These are phyloP conservation scores for Drosophila albomicans DNA, from an alignment of 1,140 invertebrate species.

Conservation along the genomic window DNA sequence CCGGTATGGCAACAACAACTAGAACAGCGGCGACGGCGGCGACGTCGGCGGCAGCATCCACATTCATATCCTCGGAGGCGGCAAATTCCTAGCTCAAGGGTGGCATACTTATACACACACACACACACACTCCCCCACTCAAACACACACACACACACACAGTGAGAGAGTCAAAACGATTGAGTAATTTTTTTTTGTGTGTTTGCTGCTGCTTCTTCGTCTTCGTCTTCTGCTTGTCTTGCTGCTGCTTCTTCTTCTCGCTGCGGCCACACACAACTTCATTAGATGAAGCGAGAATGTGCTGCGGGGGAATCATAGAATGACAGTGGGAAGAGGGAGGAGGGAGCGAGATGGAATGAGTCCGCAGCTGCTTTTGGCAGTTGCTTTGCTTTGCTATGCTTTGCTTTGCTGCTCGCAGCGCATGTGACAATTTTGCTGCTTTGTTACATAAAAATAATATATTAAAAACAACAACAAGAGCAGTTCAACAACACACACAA, in stretches of 20 bases:
- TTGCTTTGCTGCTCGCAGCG: slow-evolving; percentile 13
- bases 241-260: slow-evolving; percentile 8
- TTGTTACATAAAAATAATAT: slow-evolving; percentile 71
- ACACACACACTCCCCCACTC: slow-evolving; percentile 8
- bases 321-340: slow-evolving; percentile 1
- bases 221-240: not conserved
- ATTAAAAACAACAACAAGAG: slow-evolving; percentile 10
- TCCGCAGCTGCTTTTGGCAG: slow-evolving; percentile 14
- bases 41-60: slow-evolving; percentile 22
- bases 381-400: not conserved
- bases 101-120: slow-evolving; percentile 55
- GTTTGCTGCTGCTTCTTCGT: slow-evolving; percentile 7
- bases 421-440: slow-evolving; percentile 50
- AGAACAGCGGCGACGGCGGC: slow-evolving; percentile 12
- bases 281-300: slow-evolving; percentile 59
- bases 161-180: slow-evolving; percentile 54
- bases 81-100: slow-evolving; percentile 69
- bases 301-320: not conserved
- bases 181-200: slow-evolving; percentile 67
- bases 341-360: slow-evolving; percentile 7
- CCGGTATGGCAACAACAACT: slow-evolving; percentile 56
- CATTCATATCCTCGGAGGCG: slow-evolving; percentile 40
- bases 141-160: slow-evolving; percentile 26
- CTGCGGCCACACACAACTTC: slow-evolving; percentile 69
- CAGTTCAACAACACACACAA: not conserved